Evolutionary conservation across 2,888 invertebrate species (phyloP), one percentile per base, ranked within the genome.

Genomic region (Endomychus coccineus): DNA sequence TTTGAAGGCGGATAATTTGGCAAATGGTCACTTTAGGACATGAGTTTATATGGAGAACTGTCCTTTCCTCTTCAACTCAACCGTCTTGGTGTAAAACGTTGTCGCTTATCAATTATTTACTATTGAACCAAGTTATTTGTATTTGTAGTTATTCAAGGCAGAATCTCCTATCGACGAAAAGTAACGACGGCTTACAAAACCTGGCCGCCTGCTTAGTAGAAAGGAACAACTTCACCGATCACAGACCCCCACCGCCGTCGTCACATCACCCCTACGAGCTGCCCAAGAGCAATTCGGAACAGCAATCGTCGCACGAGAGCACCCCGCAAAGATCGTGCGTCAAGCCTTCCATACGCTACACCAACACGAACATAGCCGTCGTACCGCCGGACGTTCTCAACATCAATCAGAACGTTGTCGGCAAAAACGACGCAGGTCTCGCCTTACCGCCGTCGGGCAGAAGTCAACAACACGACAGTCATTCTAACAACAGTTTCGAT

Each of bases 151-250:
- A 90, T 64, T 89, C 90, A 21, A 78, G 89, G 34, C 90, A 90
- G 70, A 90, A 90, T 66, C 75, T 89, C 39, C 73, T 90, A 27
- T 86, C 85, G 23, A 78, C 79, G 35, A 87, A 87, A 66, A 81
- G 80, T 54, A 83, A 80, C 56, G 82, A 83, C 50, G 77, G 73
- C 2, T 66, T 71, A 36, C 64, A 70, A 46, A 70, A 70, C 39
- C 62, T 58, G 24, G 19, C 72, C 2, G 40, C 54, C 3, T 58
- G 71, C 34, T 66, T 64, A 17, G 79, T 77, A 54, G 66, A 78
- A 40, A 71, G 74, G 4, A 76, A 77, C 58, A 74, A 74, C 51
- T 60, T 57, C 64, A 70, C 56, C 49, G 51, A 63, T 42, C 46
- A 56, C 37, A 29, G 29, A 24, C 23, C 16, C 2, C 48, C 54